These are phyloP conservation scores for Cerceris rybyensis DNA, from an alignment of 2,888 invertebrate species.

Conservation along the genomic window DNA sequence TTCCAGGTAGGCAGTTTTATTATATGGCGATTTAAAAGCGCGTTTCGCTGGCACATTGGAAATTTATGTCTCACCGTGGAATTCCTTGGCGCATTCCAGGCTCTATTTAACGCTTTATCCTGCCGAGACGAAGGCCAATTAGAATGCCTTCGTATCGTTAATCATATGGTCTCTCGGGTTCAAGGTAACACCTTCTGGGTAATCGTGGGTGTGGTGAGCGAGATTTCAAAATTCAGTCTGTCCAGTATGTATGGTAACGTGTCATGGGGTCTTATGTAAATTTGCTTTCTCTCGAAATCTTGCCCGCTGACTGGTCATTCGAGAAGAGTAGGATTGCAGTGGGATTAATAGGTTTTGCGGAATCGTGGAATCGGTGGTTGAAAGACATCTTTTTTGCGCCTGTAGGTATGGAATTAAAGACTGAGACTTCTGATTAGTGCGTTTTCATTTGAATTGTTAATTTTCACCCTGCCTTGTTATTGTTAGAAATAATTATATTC, in stretches of 20 bases:
- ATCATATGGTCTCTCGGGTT: conserved; percentile 52
- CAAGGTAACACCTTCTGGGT: conserved; percentile 49
- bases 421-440: too few species aligned
- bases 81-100: conserved; percentile 33
- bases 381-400: too few species aligned
- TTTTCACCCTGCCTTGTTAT: too few species aligned
- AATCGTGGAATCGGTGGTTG: too few species aligned
- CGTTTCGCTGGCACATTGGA: conserved; percentile 14
- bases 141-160: conserved; percentile 50
- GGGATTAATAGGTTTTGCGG: too few species aligned
- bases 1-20: conserved; percentile 1
- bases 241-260: conserved; percentile 30
- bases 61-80: conserved; percentile 20
- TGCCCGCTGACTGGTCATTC: conserved; percentile 19
- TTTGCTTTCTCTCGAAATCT: conserved; percentile 53
- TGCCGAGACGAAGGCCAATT: conserved; percentile 50
- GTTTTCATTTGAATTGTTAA: too few species aligned
- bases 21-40: conserved; percentile 1
- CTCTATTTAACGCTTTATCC: conserved; percentile 36
- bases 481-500: too few species aligned
- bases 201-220: conserved; percentile 54
- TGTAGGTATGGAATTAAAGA: too few species aligned
- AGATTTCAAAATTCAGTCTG: conserved; percentile 57
- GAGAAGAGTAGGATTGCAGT: conserved; percentile 8
- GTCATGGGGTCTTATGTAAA: conserved; percentile 49